phyloP scores from a whole-genome alignment of 23 tunicate species.

The Halocynthia roretzi region DNA sequence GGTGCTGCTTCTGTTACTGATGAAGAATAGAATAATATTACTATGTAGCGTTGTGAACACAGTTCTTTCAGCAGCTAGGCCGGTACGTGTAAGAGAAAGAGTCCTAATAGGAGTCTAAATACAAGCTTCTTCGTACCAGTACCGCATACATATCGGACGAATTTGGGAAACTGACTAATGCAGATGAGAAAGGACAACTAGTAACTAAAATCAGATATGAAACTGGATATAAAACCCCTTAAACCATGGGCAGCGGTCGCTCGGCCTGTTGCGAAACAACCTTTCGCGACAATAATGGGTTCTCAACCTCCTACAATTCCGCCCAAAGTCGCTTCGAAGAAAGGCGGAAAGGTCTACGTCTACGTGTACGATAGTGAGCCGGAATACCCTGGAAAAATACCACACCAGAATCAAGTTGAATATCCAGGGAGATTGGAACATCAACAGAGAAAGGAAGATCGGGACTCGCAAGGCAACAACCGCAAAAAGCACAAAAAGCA shows the following conservation, averaged over 20 bases:
- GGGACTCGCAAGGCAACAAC: neutral
- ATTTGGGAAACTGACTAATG: too few species aligned
- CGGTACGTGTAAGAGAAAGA: too few species aligned
- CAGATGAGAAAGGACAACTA: too few species aligned
- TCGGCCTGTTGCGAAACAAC: slow-evolving; percentile 20
- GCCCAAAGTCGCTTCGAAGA: slow-evolving; percentile 39
- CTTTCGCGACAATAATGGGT: neutral
- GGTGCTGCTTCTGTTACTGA: too few species aligned
- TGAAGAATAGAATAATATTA: too few species aligned
- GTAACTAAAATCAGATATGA: neutral
- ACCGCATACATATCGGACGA: too few species aligned
- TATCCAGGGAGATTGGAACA: neutral
- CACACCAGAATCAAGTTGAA: neutral
- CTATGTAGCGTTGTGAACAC: too few species aligned
- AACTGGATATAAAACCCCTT: neutral
- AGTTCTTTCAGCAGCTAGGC: too few species aligned
- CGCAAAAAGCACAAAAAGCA: neutral
- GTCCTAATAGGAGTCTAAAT: too few species aligned
- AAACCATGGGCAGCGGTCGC: slow-evolving; percentile 37
- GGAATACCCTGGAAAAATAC: neutral
- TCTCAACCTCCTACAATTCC: neutral
- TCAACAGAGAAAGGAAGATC: neutral
- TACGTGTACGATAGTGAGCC: slow-evolving; percentile 58
- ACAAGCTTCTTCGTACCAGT: too few species aligned
- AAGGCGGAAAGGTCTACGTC: slow-evolving; percentile 50